These are phyloP conservation scores for Montifringilla adamsi DNA, from an alignment of 2,113 vertebrate genomes.

Conservation along the genomic window DNA sequence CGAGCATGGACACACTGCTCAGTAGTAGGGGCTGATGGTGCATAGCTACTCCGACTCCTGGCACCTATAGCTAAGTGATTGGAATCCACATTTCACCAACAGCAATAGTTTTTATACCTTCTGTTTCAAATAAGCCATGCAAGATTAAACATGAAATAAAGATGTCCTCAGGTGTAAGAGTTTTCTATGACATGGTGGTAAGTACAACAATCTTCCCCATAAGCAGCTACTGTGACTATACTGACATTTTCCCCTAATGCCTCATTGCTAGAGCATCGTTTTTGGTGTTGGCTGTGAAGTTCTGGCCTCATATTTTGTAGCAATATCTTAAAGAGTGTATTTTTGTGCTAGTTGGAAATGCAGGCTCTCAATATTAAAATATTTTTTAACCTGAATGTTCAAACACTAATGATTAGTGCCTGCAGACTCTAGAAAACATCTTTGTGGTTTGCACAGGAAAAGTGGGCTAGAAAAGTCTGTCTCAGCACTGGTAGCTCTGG, in stretches of 20 bases:
- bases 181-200: neutral
- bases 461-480: neutral
- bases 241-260: neutral
- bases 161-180: neutral
- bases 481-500: neutral
- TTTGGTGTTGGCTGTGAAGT: neutral
- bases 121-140: neutral
- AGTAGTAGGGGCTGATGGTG: rapidly evolving
- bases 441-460: constrained; percentile 31
- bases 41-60: neutral
- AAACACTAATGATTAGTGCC: neutral
- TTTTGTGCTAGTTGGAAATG: neutral
- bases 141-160: neutral
- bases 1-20: neutral
- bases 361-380: neutral
- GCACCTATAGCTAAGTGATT: neutral
- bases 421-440: neutral
- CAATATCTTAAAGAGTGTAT: neutral
- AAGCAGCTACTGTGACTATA: neutral
- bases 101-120: neutral
- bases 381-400: neutral
- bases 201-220: neutral
- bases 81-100: neutral
- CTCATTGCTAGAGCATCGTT: neutral
- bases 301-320: neutral